phyloP scores from a whole-genome alignment of 2,797 vertebrate genomes.

The Bradypus variegatus region DNA sequence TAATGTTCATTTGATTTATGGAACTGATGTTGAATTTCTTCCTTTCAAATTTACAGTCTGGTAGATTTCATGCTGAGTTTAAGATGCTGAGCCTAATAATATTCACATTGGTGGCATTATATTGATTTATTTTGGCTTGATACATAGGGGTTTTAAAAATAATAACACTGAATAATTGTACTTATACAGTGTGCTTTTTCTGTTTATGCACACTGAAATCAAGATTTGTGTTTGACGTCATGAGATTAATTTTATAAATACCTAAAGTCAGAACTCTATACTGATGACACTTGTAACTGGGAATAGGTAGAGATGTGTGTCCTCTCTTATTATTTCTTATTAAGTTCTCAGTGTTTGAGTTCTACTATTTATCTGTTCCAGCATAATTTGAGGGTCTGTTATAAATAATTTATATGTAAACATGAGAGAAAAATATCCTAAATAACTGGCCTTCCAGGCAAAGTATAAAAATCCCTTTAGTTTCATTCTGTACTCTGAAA shows the following conservation, averaged over 20 bases:
- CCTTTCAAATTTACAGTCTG: constrained; percentile 60
- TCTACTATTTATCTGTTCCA: not conserved
- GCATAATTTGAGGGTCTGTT: not conserved
- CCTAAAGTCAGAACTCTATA: constrained; percentile 16
- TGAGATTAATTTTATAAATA: constrained; percentile 36
- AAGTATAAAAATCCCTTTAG: not conserved
- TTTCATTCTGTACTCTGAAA: constrained; percentile 15
- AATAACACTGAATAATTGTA: constrained; percentile 47
- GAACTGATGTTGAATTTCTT: constrained; percentile 58
- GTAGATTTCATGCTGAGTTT: constrained; percentile 66
- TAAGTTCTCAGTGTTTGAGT: not conserved
- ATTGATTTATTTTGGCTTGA: constrained; percentile 58
- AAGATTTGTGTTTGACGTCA: constrained; percentile 25
- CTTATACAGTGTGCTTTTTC: not conserved
- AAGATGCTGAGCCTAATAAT: constrained; percentile 57
- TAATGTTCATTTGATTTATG: constrained; percentile 71
- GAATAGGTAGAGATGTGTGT: not conserved
- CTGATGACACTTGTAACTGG: not conserved
- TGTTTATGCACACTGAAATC: not conserved
- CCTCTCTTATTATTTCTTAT: not conserved
- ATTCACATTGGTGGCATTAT: constrained; percentile 37
- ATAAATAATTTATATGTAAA: not conserved
- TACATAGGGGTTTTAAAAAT: constrained; percentile 55
- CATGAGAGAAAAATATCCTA: not conserved
- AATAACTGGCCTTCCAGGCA: not conserved